phyloP scores from a whole-genome alignment of 2,113 vertebrate genomes.

The Myotis yumanensis region DNA sequence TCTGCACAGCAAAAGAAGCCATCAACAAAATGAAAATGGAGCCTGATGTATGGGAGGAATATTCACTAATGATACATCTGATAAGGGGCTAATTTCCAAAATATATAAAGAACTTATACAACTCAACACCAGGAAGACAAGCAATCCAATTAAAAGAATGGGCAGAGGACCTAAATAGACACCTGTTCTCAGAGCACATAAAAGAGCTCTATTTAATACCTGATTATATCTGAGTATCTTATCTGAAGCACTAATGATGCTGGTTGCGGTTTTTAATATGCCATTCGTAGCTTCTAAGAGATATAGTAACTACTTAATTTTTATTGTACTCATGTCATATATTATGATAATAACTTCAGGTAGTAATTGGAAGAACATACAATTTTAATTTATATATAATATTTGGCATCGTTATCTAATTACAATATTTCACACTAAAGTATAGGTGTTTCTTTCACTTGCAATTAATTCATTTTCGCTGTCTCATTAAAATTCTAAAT shows the following conservation, averaged over 20 bases:
- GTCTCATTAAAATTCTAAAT: constrained; percentile 81
- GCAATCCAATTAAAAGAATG: neutral
- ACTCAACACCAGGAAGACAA: neutral
- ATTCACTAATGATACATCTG: neutral
- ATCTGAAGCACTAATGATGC: neutral
- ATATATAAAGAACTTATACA: neutral
- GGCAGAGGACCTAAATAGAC: neutral
- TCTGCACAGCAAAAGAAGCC: neutral
- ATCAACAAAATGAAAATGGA: neutral
- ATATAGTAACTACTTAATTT: neutral
- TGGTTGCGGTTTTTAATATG: neutral
- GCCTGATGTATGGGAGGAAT: neutral
- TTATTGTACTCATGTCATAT: constrained; percentile 3
- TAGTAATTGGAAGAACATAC: constrained; percentile 68
- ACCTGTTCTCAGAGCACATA: neutral
- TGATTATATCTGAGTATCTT: neutral
- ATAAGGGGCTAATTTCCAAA: neutral
- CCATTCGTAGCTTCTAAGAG: neutral
- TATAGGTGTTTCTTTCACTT: constrained; percentile 74
- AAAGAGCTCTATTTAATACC: neutral
- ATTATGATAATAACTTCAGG: constrained; percentile 26
- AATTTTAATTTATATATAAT: constrained; percentile 80
- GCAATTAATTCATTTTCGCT: constrained; percentile 80
- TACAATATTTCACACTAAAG: constrained; percentile 78
- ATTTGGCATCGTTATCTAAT: constrained; percentile 81